Evolutionary conservation across 2,888 invertebrate genomes (phyloP).

Genomic region (Cerastoderma edule): DNA sequence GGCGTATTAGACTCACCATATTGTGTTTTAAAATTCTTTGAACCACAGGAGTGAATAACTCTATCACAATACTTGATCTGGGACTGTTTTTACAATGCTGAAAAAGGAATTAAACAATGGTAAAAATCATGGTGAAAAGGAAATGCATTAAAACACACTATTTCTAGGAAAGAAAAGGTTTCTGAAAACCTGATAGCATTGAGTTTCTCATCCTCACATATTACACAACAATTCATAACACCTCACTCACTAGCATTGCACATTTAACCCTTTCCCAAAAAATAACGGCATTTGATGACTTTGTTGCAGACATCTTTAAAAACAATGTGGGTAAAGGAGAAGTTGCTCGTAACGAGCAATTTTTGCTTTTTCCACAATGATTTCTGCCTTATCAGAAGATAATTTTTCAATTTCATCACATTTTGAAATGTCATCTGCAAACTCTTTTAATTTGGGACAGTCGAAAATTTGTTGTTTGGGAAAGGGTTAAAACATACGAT

Average conservation of each 20-base stretch:
- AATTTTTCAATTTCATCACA: neutral
- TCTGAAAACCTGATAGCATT: no score
- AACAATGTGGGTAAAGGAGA: conserved; percentile 5
- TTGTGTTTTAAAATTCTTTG: conserved; percentile 91
- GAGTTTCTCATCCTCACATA: no score
- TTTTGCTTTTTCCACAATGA: neutral
- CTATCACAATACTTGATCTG: conserved; percentile 88
- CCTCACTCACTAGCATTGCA: no score
- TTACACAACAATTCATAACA: no score
- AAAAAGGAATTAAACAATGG: no score
- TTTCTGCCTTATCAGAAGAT: neutral
- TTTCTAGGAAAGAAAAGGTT: no score
- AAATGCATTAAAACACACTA: no score
- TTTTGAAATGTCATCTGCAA: no score
- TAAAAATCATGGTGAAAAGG: no score
- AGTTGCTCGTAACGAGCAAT: conserved; percentile 4
- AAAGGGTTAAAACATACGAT: no score
- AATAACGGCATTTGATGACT: neutral
- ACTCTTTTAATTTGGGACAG: no score
- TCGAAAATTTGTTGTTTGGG: no score
- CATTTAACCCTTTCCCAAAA: conserved; percentile 8
- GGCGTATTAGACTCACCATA: conserved; percentile 86
- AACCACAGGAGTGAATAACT: conserved; percentile 89
- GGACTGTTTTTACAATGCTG: conserved; percentile 89
- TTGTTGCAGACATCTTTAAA: neutral